Conservation (phyloP, 1,140 invertebrate genomes). For the Macrobrachium rosenbergii region DNA sequence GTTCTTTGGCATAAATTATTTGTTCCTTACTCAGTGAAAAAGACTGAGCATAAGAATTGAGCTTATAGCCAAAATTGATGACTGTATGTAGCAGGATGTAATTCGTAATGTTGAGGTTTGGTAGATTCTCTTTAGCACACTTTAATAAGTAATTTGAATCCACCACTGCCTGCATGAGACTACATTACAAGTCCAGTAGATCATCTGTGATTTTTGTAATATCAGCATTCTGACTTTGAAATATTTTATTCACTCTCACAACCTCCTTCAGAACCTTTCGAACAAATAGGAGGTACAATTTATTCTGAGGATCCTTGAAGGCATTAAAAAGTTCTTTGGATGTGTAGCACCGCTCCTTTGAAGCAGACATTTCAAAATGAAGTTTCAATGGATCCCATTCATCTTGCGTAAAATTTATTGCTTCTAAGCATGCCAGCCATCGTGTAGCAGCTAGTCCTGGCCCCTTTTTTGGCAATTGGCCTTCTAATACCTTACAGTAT, state of each 20-base stretch:
- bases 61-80: background rate
- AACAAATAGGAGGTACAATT: background rate
- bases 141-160: background rate
- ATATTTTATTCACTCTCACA: background rate
- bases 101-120: background rate
- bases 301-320: background rate
- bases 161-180: background rate
- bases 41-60: background rate
- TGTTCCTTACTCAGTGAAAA: background rate
- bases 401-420: background rate
- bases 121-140: background rate
- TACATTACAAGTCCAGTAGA: no score
- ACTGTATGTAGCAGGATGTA: background rate
- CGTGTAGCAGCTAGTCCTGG: constrained; percentile 16
- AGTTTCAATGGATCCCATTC: constrained; percentile 3
- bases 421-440: background rate
- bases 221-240: no score
- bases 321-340: background rate
- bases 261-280: background rate
- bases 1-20: no score
- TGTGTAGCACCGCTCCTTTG: background rate
- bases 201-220: no score
- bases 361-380: no score
- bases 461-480: constrained; percentile 3
- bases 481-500: constrained; percentile 27